These are phyloP conservation scores for Chloroceryle amazona DNA, from an alignment of 2,797 vertebrate genomes.

Conservation along the genomic window DNA sequence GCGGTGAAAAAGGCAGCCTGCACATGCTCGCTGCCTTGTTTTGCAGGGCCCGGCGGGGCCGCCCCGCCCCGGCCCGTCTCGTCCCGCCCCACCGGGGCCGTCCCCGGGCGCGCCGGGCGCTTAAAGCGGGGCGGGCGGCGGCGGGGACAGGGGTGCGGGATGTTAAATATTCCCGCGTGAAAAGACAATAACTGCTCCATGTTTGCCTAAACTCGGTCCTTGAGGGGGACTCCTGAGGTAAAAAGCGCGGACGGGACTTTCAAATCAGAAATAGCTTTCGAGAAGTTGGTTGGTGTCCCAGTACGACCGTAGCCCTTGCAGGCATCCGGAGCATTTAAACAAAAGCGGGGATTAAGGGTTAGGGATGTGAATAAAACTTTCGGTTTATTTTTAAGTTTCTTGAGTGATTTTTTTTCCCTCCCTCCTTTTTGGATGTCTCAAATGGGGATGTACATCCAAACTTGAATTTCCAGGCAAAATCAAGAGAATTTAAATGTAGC, in stretches of 20 bases:
- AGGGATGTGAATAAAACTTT: background rate
- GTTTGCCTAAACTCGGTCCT: background rate
- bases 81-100: conserved; percentile 2
- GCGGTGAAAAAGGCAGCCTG: background rate
- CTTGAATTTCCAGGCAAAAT: conserved; percentile 15
- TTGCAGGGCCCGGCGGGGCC: background rate
- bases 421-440: background rate
- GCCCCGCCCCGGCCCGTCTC: background rate
- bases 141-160: background rate
- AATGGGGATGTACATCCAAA: background rate
- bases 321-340: background rate
- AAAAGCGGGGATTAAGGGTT: background rate
- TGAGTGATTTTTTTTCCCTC: too few relatives aligned
- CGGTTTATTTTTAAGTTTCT: background rate
- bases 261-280: fast-evolving
- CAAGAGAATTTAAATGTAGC: background rate
- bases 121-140: background rate
- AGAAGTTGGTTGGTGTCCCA: fast-evolving
- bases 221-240: background rate
- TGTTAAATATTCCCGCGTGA: background rate
- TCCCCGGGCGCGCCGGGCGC: background rate
- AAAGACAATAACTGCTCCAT: background rate
- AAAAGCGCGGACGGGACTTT: background rate
- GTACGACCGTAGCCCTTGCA: fast-evolving
- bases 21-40: conserved; percentile 61